phyloP scores from a whole-genome alignment of 2,888 invertebrate species.

The Tiphia femorata region DNA sequence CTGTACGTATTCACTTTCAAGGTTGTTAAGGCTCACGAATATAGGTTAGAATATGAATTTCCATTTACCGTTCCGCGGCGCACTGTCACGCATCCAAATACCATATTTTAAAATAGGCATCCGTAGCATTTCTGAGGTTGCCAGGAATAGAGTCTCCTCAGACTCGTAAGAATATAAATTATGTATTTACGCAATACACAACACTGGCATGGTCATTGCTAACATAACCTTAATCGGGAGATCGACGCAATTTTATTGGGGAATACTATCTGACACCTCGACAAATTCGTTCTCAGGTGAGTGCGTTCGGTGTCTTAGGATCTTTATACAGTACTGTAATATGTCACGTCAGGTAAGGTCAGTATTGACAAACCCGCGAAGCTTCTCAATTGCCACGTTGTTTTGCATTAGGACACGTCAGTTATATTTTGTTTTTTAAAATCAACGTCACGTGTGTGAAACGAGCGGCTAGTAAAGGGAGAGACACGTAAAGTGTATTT shows the following conservation, averaged over 20 bases:
- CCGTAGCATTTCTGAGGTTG: no score
- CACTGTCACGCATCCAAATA: no score
- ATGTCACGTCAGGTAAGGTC: background rate
- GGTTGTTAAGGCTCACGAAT: conserved; percentile 2
- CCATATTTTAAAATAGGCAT: no score
- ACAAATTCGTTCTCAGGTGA: no score
- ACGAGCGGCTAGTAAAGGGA: no score
- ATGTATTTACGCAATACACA: conserved; percentile 16
- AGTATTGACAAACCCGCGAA: background rate
- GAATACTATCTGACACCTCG: background rate
- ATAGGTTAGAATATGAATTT: background rate
- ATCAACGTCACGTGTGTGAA: conserved; percentile 24
- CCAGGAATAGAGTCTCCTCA: background rate
- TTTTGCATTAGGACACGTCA: conserved; percentile 52
- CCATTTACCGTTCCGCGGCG: background rate
- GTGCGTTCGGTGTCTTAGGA: no score
- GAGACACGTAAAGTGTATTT: no score
- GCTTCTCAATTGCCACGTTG: conserved; percentile 48
- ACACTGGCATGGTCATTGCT: conserved; percentile 21
- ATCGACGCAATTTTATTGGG: no score
- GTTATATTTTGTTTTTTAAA: conserved; percentile 30
- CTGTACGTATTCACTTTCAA: conserved; percentile 1
- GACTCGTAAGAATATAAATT: conserved; percentile 17
- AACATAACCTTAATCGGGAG: conserved; percentile 28
- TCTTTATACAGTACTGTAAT: no score